Conservation (phyloP, 2,797 vertebrate species). For the Xyrichtys novacula region DNA sequence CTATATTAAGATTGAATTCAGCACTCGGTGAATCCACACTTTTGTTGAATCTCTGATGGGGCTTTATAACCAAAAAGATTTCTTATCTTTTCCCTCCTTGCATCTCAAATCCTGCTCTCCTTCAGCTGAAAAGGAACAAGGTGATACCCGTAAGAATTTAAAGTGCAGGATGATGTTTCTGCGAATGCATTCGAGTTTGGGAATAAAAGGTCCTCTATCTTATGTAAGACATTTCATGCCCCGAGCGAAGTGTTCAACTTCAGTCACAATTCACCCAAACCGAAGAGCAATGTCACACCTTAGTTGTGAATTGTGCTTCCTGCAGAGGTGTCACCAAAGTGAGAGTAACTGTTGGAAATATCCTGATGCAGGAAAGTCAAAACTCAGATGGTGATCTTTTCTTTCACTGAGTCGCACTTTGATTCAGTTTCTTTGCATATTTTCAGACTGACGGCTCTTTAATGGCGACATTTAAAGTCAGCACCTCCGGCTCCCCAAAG, state of each 20-base stretch:
- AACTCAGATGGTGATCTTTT: conserved; percentile 25
- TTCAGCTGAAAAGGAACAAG: conserved; percentile 36
- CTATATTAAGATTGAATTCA: conserved; percentile 55
- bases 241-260: conserved; percentile 55
- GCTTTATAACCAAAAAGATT: conserved; percentile 12
- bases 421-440: conserved; percentile 42
- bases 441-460: conserved; percentile 52
- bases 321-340: conserved; percentile 41
- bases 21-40: conserved; percentile 35
- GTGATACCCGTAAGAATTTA: conserved; percentile 32
- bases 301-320: conserved; percentile 30
- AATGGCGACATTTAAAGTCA: conserved; percentile 46
- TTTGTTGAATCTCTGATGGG: conserved; percentile 43
- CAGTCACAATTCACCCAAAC: conserved; percentile 47
- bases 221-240: conserved; percentile 47
- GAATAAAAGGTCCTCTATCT: conserved; percentile 32
- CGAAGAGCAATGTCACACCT: conserved; percentile 53
- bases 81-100: conserved; percentile 11
- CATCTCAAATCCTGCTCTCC: conserved; percentile 22
- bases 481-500: conserved; percentile 32
- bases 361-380: conserved; percentile 26
- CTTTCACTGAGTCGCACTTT: conserved; percentile 41
- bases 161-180: conserved; percentile 30
- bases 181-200: conserved; percentile 16
- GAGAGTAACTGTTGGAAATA: conserved; percentile 36